Percentiles rank a stretch among this genome's conserved stretches.
Evolutionary conservation across 2,797 vertebrate species (phyloP).

Genomic region (Scolopax rusticola): DNA sequence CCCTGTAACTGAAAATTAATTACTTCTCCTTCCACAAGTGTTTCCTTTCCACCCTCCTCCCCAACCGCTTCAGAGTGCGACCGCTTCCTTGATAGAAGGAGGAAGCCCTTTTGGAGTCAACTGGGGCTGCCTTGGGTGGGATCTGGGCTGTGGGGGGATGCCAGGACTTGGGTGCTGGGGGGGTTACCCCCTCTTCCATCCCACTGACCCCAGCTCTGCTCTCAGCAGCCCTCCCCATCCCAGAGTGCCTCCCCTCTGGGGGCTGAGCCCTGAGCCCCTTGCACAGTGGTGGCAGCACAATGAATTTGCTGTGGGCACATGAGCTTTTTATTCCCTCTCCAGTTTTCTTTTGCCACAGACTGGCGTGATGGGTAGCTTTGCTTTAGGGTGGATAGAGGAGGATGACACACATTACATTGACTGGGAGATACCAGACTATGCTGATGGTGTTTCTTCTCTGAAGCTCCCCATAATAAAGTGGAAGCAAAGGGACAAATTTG

Average conservation of each 20-base stretch:
- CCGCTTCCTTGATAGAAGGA: rapidly evolving
- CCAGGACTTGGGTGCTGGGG: neutral
- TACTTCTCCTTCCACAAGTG: conserved; percentile 1
- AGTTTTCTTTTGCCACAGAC: neutral
- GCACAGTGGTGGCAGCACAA: rapidly evolving
- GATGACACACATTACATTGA: neutral
- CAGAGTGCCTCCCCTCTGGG: neutral
- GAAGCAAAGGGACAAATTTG: neutral
- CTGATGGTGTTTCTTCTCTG: neutral
- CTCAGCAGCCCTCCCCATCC: neutral
- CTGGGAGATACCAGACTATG: rapidly evolving
- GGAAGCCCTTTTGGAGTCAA: neutral
- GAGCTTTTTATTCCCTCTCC: neutral
- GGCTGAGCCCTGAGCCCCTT: neutral
- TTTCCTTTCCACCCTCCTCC: neutral
- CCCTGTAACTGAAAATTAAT: neutral
- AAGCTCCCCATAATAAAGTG: neutral
- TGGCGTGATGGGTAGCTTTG: neutral
- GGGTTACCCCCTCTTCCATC: neutral
- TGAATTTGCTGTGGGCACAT: neutral
- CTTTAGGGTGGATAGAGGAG: neutral
- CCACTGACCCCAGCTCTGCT: neutral
- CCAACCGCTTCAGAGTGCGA: neutral
- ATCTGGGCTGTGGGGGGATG: neutral
- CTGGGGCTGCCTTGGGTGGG: rapidly evolving